Base-by-base conservation (phyloP, 2,888 invertebrate genomes). In the Rhingia rostrata region DNA sequence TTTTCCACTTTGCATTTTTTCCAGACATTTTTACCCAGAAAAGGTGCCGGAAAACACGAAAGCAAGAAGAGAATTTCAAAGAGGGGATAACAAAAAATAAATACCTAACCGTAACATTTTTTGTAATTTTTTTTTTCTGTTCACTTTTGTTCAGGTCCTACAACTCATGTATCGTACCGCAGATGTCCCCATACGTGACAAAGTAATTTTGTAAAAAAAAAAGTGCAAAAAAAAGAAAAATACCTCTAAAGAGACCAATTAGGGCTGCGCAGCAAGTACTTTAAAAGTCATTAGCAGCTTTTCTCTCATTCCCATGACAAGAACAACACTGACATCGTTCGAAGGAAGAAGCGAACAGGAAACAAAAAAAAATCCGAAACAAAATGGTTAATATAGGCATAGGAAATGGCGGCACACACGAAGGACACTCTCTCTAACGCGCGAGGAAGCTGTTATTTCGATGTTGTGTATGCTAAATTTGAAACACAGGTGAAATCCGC, bases 271-370 rank as follows among this genome's bases (percentile, higher is more conserved):
- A 64, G 63, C 75, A 86, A 86, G 87, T 88, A 87, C 88, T 90
- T 89, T 88, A 88, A 89, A 90, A 90, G 89, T 90, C 90, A 90
- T 90, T 89, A 90, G 90, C 89, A 89, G 89, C 87, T 89, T 89
- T 88, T 86, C 88, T 87, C 86, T 51, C 51, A 53, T 73, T 45
- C 53, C 33, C 7, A 39, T 37, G 45, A 51, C 43, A n/a, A 66
- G 37, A 47, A 53, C 51, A 64, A 63, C 45, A 49, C 39, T 45
- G 61, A 67, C 72, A 74, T 56, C 51, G 73, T 60, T 64, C 56
- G 72, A 51, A 41, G 79, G 64, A 74, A 22, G 32, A 58, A 32
- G 30, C 0, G 7, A 33, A n/a, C 37, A 3, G 14, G 3, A 14
- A 49, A 39, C 37, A 43, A 67, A 69, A 53, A 39, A 7, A 41